phyloP scores from a whole-genome alignment of 2,113 vertebrate species.

The Procavia capensis region DNA sequence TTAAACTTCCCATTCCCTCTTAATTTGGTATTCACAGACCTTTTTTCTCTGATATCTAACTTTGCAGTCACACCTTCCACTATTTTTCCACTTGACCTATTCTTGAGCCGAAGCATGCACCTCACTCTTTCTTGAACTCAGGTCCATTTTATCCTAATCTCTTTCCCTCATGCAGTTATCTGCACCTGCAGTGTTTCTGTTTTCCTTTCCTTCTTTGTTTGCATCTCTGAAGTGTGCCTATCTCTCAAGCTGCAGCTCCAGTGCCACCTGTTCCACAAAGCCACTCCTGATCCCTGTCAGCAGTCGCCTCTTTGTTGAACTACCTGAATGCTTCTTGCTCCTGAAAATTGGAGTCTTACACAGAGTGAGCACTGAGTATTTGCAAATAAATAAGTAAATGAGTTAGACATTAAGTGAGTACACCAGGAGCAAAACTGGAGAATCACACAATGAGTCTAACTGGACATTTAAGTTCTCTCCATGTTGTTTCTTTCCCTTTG shows the following conservation, averaged over 20 bases:
- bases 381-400: conserved; percentile 55
- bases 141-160: not conserved
- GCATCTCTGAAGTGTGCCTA: not conserved
- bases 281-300: not conserved
- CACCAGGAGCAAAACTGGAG: conserved; percentile 36
- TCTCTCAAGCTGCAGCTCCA: not conserved
- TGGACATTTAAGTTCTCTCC: not conserved
- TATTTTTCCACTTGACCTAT: not conserved
- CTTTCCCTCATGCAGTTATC: not conserved
- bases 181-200: not conserved
- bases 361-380: not conserved
- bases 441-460: not conserved
- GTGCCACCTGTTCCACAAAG: conserved; percentile 1
- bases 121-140: not conserved
- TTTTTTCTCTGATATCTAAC: not conserved
- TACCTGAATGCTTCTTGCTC: not conserved
- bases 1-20: not conserved
- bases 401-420: not conserved
- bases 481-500: not conserved
- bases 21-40: not conserved
- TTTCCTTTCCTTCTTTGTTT: not conserved
- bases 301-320: conserved; percentile 18
- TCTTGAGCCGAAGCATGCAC: not conserved
- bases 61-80: not conserved
- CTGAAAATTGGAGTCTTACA: not conserved